phyloP scores from a whole-genome alignment of 2,888 invertebrate species.

The Lomographa bimaculata region DNA sequence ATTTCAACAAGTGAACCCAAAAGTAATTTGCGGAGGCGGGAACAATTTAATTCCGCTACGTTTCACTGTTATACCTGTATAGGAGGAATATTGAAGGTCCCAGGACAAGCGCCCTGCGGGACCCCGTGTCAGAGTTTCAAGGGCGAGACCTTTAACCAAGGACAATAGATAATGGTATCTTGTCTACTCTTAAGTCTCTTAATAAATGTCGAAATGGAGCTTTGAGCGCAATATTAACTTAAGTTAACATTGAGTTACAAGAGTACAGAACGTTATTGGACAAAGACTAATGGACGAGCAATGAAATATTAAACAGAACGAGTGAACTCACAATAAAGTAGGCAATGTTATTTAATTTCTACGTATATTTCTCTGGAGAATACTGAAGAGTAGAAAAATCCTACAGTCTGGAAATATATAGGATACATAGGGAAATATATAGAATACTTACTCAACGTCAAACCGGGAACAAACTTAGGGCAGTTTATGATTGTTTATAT shows the following conservation, averaged over 20 bases:
- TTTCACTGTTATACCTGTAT: conserved; percentile 12
- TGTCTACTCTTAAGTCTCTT: conserved; percentile 4
- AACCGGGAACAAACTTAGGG: too few species aligned
- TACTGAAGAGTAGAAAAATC: too few species aligned
- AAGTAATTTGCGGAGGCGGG: conserved; percentile 18
- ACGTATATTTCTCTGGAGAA: too few species aligned
- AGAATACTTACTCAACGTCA: too few species aligned
- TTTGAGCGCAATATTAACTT: conserved; percentile 5
- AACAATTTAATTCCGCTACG: conserved; percentile 13
- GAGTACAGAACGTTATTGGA: conserved; percentile 6
- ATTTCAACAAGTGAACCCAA: conserved; percentile 17
- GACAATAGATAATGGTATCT: conserved; percentile 9
- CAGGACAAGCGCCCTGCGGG: conserved; percentile 14
- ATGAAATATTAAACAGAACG: conserved; percentile 12
- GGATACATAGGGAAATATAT: too few species aligned
- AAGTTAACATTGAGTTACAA: background rate
- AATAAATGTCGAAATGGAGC: conserved; percentile 2
- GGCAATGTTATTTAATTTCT: conserved; percentile 9
- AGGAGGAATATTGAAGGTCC: conserved; percentile 20
- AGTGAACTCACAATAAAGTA: conserved; percentile 6
- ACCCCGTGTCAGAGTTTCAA: conserved; percentile 24
- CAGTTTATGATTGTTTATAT: too few species aligned
- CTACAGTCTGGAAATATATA: too few species aligned
- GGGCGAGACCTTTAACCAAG: conserved; percentile 26
- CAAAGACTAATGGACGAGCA: conserved; percentile 15